phyloP scores from a whole-genome alignment of 2,888 invertebrate species.

The Tetheella fluctuosa region DNA sequence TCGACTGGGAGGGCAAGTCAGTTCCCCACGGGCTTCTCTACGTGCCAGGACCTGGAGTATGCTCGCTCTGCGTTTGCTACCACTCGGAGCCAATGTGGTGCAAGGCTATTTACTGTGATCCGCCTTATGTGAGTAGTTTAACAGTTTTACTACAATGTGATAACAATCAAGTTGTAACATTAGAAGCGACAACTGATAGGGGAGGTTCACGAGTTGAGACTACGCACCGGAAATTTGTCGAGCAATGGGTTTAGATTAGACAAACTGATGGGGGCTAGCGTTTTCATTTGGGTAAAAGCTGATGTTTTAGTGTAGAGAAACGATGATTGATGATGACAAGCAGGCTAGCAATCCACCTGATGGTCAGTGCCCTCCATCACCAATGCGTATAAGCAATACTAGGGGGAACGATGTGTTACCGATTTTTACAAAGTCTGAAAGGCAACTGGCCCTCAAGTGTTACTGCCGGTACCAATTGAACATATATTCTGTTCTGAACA shows the following conservation, averaged over 20 bases:
- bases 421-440: no score
- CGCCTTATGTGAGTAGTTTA: constrained; percentile 89
- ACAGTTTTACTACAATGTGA: neutral
- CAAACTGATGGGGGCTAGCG: neutral
- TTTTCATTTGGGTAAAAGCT: neutral
- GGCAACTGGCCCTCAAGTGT: no score
- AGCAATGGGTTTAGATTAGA: neutral
- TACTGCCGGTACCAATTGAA: no score
- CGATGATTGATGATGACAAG: no score
- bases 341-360: no score
- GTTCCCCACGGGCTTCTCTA: constrained; percentile 91
- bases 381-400: no score
- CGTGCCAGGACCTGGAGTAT: constrained; percentile 93
- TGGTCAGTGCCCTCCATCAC: no score
- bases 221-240: neutral
- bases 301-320: no score
- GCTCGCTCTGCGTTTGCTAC: constrained; percentile 93
- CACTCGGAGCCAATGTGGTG: constrained; percentile 94
- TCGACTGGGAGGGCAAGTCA: constrained; percentile 91
- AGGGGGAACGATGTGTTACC: no score
- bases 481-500: no score
- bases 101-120: constrained; percentile 93
- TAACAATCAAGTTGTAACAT: neutral
- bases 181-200: neutral
- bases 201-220: neutral